Conservation (phyloP, 2,888 invertebrate genomes). For the Cylloceria caligata region DNA sequence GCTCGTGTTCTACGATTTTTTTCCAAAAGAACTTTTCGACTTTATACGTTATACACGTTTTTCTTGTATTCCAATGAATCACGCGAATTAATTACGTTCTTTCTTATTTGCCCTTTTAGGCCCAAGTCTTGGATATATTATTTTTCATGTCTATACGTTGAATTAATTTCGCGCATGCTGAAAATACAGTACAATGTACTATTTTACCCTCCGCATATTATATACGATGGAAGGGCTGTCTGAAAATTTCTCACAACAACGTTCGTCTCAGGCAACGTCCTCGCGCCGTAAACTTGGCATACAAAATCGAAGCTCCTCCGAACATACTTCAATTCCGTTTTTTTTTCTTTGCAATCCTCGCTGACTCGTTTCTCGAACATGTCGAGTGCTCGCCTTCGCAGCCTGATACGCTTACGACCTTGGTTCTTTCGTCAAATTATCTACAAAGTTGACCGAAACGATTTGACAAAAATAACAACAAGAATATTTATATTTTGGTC, state of each 20-base stretch:
- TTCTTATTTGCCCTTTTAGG: no score
- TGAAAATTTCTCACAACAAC: conserved; percentile 15
- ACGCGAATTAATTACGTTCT: no score
- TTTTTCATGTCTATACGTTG: background rate
- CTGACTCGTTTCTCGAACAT: conserved; percentile 43
- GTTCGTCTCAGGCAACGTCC: conserved; percentile 39
- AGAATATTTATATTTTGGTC: background rate
- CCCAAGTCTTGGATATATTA: background rate
- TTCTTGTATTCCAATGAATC: no score
- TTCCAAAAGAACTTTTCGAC: no score
- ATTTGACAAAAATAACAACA: background rate
- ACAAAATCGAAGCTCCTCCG: conserved; percentile 51
- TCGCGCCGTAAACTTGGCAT: conserved; percentile 57
- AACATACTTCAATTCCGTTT: conserved; percentile 60
- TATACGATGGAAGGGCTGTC: background rate
- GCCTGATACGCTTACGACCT: conserved; percentile 35
- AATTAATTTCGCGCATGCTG: background rate
- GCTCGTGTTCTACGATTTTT: no score
- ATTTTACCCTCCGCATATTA: background rate
- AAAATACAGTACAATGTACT: background rate
- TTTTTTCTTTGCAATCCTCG: conserved; percentile 53
- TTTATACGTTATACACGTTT: no score
- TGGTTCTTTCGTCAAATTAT: conserved; percentile 25
- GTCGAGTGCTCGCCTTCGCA: conserved; percentile 49
- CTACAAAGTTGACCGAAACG: background rate